Conservation (phyloP, 2,113 vertebrate species). For the Pluvianellus socialis region DNA sequence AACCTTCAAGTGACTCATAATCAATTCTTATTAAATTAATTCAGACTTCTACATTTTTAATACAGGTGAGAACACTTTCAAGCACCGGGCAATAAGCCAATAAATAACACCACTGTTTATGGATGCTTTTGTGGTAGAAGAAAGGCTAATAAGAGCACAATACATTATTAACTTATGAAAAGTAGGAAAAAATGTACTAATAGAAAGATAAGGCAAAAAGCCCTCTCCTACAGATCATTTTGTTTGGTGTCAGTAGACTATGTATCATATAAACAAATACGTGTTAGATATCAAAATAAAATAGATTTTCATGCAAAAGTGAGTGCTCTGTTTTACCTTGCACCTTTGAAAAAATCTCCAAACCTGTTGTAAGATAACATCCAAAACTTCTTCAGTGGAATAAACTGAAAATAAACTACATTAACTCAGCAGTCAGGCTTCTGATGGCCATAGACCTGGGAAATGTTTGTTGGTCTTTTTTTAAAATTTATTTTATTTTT, state of each 20-base stretch:
- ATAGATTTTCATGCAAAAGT: not conserved
- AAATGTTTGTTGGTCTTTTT: not conserved
- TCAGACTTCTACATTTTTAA: not conserved
- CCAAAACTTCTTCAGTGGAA: not conserved
- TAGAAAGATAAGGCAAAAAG: not conserved
- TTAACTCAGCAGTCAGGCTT: not conserved
- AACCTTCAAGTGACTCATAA: slow-evolving; percentile 28
- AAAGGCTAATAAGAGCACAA: not conserved
- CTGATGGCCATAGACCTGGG: not conserved
- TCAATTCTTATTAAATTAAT: slow-evolving; percentile 30
- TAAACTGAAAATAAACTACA: not conserved
- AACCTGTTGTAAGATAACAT: not conserved
- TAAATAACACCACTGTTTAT: not conserved
- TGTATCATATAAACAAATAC: not conserved
- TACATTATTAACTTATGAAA: not conserved
- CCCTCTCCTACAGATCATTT: not conserved
- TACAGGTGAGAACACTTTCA: not conserved
- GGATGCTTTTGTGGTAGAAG: not conserved
- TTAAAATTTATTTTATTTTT: not conserved
- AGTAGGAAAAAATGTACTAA: not conserved
- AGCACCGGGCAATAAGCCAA: not conserved
- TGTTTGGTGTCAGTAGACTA: not conserved
- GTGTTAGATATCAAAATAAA: not conserved
- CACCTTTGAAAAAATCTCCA: not conserved
- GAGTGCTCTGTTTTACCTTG: not conserved